Evolutionary conservation across 2,888 invertebrate species (phyloP).

Genomic region (Chloroclystis v-ata): DNA sequence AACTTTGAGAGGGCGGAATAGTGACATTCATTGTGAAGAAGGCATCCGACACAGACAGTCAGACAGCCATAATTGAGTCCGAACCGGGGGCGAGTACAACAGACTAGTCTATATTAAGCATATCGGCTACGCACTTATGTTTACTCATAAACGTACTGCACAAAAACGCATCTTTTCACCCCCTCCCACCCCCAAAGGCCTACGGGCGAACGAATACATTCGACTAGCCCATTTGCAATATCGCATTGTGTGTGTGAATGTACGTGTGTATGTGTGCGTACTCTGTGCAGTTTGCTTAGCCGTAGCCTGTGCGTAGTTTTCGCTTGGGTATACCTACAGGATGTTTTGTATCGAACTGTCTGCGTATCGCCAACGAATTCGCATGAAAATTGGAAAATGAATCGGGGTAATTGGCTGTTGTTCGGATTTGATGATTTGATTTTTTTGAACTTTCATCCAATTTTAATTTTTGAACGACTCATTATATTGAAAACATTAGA

Average conservation of each 20-base stretch:
- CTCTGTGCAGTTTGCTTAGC: constrained; percentile 61
- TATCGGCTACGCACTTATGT: constrained; percentile 73
- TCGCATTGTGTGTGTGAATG: constrained; percentile 71
- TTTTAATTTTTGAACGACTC: no score
- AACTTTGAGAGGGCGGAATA: constrained; percentile 21
- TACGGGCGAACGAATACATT: constrained; percentile 74
- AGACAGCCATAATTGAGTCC: constrained; percentile 38
- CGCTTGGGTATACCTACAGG: constrained; percentile 34
- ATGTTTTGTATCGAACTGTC: constrained; percentile 2
- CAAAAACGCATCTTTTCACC: constrained; percentile 74
- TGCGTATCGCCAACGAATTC: background rate
- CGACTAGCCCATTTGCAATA: constrained; percentile 77
- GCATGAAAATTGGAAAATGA: background rate
- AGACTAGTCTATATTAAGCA: constrained; percentile 38
- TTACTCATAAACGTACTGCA: constrained; percentile 67
- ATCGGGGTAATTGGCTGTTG: background rate
- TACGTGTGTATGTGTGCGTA: constrained; percentile 42
- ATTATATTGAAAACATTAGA: no score
- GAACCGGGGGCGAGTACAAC: constrained; percentile 33
- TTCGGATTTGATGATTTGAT: no score
- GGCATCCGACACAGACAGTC: constrained; percentile 35
- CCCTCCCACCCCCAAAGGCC: constrained; percentile 51
- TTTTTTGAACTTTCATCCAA: background rate
- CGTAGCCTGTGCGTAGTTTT: constrained; percentile 73
- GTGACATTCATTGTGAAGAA: constrained; percentile 37